Percentiles rank a stretch among this genome's conserved stretches.
Conservation (phyloP, 2,797 vertebrate genomes). For the Enteromius radiatus region DNA sequence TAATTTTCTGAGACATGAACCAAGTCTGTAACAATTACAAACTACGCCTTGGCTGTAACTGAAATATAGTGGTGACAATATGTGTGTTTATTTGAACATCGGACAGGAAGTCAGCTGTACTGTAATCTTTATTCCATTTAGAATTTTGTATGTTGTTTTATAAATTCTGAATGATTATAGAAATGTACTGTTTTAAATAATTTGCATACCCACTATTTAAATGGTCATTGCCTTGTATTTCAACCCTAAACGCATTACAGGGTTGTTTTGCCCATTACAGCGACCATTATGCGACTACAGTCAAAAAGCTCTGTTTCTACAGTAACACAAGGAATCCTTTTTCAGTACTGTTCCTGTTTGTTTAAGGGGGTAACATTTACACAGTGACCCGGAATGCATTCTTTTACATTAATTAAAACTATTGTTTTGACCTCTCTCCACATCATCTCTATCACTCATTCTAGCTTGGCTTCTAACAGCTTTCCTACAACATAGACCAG, state of each 20-base stretch:
- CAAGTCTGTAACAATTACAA: neutral
- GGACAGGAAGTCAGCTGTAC: neutral
- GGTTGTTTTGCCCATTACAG: neutral
- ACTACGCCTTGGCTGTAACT: neutral
- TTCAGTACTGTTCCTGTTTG: neutral
- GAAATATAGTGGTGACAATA: neutral
- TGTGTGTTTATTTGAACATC: neutral
- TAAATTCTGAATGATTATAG: neutral
- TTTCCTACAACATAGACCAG: slow-evolving; percentile 42
- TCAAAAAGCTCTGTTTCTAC: neutral
- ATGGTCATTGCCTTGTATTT: neutral
- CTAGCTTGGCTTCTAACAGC: slow-evolving; percentile 29
- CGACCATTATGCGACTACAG: neutral
- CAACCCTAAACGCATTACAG: neutral
- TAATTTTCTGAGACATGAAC: neutral
- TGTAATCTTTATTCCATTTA: neutral
- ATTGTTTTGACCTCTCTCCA: slow-evolving; percentile 29
- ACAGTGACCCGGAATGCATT: slow-evolving; percentile 5
- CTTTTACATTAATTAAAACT: slow-evolving; percentile 43
- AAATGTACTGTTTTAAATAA: too few relatives aligned
- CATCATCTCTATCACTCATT: slow-evolving; percentile 7
- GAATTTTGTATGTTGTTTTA: neutral
- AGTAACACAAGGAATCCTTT: neutral
- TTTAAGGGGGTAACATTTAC: slow-evolving; percentile 1
- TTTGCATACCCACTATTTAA: neutral